phyloP scores from a whole-genome alignment of 2,113 vertebrate species.

The Strigops habroptila region DNA sequence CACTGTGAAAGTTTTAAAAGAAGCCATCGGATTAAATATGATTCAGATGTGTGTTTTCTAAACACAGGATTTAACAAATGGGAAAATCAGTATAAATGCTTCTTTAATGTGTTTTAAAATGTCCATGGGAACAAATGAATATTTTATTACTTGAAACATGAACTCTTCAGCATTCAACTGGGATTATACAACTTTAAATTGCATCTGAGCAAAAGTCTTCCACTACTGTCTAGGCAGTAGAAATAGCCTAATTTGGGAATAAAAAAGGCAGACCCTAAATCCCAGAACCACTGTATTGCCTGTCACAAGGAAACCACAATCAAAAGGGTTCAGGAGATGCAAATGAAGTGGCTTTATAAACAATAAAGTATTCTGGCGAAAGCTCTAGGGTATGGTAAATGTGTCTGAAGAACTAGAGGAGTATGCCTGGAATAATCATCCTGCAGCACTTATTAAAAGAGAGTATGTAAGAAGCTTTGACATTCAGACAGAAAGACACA shows the following conservation, averaged over 20 bases:
- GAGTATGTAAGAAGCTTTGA: not conserved
- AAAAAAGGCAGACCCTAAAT: not conserved
- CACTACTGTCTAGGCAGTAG: not conserved
- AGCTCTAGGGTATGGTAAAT: not conserved
- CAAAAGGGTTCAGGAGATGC: not conserved
- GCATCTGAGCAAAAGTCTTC: not conserved
- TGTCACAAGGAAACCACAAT: not conserved
- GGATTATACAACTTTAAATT: not conserved
- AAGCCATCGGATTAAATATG: not conserved
- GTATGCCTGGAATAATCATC: not conserved
- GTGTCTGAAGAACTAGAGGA: not conserved
- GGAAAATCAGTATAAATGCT: not conserved
- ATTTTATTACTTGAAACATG: slow-evolving; percentile 3
- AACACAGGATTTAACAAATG: not conserved
- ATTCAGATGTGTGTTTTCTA: not conserved
- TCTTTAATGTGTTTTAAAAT: not conserved
- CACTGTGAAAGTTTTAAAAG: not conserved
- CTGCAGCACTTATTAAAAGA: not conserved
- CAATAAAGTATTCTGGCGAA: not conserved
- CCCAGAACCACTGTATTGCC: not conserved
- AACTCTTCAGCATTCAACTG: not conserved
- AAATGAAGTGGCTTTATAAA: not conserved
- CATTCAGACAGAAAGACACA: not conserved
- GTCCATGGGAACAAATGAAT: not conserved
- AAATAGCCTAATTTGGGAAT: not conserved